These are phyloP conservation scores for Mythimna loreyi DNA, from an alignment of 2,888 invertebrate genomes.

Conservation along the genomic window DNA sequence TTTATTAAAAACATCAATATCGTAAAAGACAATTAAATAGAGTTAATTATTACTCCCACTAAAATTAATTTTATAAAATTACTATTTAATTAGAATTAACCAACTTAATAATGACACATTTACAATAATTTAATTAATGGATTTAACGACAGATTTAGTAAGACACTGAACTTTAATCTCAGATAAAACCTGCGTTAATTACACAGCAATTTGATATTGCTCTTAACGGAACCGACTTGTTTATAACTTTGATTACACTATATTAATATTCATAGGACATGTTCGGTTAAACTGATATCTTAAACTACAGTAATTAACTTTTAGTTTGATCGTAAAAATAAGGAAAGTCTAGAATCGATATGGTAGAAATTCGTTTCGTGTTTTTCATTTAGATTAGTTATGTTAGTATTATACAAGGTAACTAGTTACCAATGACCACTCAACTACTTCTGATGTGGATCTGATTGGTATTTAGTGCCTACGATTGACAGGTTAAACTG, in stretches of 20 bases:
- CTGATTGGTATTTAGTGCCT: not conserved
- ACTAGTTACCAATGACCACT: not conserved
- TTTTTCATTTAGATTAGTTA: constrained; percentile 25
- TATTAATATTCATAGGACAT: constrained; percentile 66
- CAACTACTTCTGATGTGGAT: not conserved
- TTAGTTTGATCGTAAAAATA: constrained; percentile 47
- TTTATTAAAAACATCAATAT: not conserved
- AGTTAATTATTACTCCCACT: not conserved
- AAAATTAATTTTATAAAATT: constrained; percentile 7
- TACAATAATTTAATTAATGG: constrained; percentile 10
- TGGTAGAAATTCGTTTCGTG: constrained; percentile 16
- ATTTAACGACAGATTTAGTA: constrained; percentile 36
- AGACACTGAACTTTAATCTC: constrained; percentile 23
- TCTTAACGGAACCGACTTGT: constrained; percentile 57
- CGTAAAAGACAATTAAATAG: not conserved
- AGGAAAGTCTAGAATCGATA: constrained; percentile 19
- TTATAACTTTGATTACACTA: constrained; percentile 58
- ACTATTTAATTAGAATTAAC: not conserved
- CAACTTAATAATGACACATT: constrained; percentile 11
- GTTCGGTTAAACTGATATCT: constrained; percentile 52
- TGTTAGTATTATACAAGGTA: not conserved
- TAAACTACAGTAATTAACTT: constrained; percentile 49
- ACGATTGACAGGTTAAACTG: no score
- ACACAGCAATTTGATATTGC: constrained; percentile 44
- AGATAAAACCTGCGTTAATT: constrained; percentile 44